These are phyloP conservation scores for Ptychochromis oligacanthus DNA, from an alignment of 2,113 vertebrate species.

Conservation along the genomic window DNA sequence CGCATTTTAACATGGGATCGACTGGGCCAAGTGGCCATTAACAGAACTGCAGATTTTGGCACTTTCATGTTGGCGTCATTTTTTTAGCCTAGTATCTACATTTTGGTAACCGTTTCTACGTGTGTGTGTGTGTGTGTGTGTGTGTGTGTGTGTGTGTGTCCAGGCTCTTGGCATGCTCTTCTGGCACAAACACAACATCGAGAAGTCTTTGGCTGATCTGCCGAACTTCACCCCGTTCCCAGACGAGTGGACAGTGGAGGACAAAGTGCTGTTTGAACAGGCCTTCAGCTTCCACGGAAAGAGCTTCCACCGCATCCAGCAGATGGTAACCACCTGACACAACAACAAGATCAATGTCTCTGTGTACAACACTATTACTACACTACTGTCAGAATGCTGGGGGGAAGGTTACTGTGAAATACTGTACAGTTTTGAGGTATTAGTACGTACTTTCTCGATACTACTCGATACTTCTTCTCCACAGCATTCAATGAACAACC, in stretches of 20 bases:
- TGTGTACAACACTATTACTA: neutral
- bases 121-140: neutral
- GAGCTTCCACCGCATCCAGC: conserved; percentile 98
- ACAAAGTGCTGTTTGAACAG: conserved; percentile 97
- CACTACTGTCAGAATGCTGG: neutral
- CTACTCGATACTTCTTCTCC: too few species aligned
- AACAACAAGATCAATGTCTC: neutral
- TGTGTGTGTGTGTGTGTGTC: neutral
- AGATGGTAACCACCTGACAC: conserved; percentile 85
- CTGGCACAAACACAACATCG: conserved; percentile 99
- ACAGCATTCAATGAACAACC: too few species aligned
- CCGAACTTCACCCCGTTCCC: conserved; percentile 98
- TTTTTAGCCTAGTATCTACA: neutral
- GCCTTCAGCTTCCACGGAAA: conserved; percentile 99
- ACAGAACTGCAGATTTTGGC: too few species aligned
- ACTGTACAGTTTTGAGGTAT: too few species aligned
- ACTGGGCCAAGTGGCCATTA: neutral
- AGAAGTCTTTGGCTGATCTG: conserved; percentile 96
- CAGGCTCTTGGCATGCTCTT: conserved; percentile 98
- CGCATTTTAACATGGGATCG: neutral
- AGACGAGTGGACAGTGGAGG: conserved; percentile 98
- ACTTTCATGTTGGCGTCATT: too few species aligned
- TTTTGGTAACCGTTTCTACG: neutral
- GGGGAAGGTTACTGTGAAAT: neutral
- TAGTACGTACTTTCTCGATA: too few species aligned